Evolutionary conservation across 1,140 invertebrate species (phyloP).

Genomic region (Parasteatoda tepidariorum): DNA sequence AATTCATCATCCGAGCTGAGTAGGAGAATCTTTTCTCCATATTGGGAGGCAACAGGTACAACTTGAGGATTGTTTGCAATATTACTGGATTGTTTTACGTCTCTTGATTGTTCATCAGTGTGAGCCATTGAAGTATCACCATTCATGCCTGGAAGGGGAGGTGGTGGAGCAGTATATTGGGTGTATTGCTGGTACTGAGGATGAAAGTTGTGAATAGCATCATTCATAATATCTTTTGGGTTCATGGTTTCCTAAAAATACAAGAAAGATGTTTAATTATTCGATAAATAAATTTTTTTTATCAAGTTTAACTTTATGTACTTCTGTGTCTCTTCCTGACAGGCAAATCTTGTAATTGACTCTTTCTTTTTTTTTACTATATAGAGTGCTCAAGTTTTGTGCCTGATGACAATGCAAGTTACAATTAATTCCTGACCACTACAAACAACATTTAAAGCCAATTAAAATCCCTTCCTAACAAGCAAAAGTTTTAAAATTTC

Average conservation of each 20-base stretch:
- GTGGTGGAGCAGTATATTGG: constrained; percentile 88
- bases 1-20: constrained; percentile 97
- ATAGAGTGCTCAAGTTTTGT: no score
- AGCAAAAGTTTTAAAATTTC: no score
- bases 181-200: constrained; percentile 99
- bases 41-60: constrained; percentile 70
- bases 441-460: no score
- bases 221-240: constrained; percentile 99
- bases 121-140: constrained; percentile 27
- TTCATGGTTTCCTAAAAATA: constrained; percentile 96
- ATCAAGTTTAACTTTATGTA: no score
- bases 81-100: constrained; percentile 13
- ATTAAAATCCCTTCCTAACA: no score
- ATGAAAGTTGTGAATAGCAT: constrained; percentile 99
- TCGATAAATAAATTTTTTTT: constrained; percentile 1
- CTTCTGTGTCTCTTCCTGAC: no score
- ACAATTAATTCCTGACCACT: no score
- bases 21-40: constrained; percentile 96
- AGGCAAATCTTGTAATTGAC: no score
- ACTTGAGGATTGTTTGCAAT: constrained; percentile 54
- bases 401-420: no score
- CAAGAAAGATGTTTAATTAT: constrained; percentile 52
- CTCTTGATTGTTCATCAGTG: constrained; percentile 49
- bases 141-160: constrained; percentile 56
- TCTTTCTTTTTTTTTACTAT: no score